phyloP scores from a whole-genome alignment of 2,888 invertebrate species.

The Morpho achilles region DNA sequence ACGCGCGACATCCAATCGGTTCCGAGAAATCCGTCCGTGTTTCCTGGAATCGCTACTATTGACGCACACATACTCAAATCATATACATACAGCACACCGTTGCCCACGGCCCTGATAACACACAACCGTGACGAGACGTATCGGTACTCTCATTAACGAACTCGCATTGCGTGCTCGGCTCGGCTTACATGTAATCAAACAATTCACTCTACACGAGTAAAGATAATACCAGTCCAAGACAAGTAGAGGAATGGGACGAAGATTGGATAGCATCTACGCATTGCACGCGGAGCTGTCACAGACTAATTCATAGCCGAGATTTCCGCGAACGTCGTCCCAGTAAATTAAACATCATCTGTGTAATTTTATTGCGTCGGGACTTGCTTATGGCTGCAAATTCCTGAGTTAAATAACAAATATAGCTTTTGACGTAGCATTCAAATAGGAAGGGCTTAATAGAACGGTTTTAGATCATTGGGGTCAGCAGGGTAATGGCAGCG shows the following conservation, averaged over 20 bases:
- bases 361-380: constrained; percentile 7
- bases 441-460: constrained; percentile 52
- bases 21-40: constrained; percentile 72
- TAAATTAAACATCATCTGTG: constrained; percentile 8
- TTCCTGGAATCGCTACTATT: constrained; percentile 76
- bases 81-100: constrained; percentile 49
- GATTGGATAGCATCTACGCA: constrained; percentile 25
- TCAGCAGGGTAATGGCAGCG: constrained; percentile 60
- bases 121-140: constrained; percentile 61
- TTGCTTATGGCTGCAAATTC: constrained; percentile 4
- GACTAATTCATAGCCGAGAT: constrained; percentile 27
- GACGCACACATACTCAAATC: constrained; percentile 52
- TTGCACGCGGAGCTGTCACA: constrained; percentile 8
- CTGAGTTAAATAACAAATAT: constrained; percentile 3
- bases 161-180: constrained; percentile 63
- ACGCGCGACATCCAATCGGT: constrained; percentile 66
- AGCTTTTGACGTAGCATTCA: constrained; percentile 35
- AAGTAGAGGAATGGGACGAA: constrained; percentile 31
- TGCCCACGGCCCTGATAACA: constrained; percentile 70
- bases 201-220: constrained; percentile 43
- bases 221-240: constrained; percentile 39
- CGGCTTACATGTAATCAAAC: constrained; percentile 66
- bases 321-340: constrained; percentile 18
- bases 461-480: constrained; percentile 56
- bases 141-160: constrained; percentile 69